Evolutionary conservation across 2,113 vertebrate species (phyloP), one percentile per base, ranked within the genome.

Genomic region (Erinaceus europaeus): DNA sequence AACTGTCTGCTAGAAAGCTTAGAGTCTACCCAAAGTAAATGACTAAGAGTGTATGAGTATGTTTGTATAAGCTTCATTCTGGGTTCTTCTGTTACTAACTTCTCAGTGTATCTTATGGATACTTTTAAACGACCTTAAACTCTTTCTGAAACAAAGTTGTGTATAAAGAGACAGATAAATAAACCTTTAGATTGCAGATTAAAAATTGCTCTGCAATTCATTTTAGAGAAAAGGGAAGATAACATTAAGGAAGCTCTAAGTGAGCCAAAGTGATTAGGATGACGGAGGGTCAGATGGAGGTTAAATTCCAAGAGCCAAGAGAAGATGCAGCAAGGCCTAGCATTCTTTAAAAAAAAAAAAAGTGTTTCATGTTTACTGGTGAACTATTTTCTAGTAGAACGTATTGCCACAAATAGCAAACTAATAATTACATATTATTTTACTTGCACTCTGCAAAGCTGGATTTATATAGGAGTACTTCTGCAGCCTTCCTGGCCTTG

Each of bases 181-280:
- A 79, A 78, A 88, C 14, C 52, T 86, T 79, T 29, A 40, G 69
- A 71, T 57, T 89, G 52, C 27, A 89, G 40, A 90, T 91, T 84
- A 73, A 77, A 75, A 83, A 64, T 91, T 48, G 9, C 40, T 89
- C 52, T 81, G 40, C 3, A 32, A 50, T 90, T 92, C 40, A 73
- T 84, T 86, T 91, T 77, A 52, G 44, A 89, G 40, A 64, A 89
- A 86, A 89, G 29, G 40, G 76, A 72, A 25, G 74, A 84, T 48
- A 72, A 61, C 25, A 71, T 83, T 74, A 59, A 78, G 57, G 62
- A 76, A 68, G 15, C 53, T 48, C 27, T 76, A 38, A 88, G 11
- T 89, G 15, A 82, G 53, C 32, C 52, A 82, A 69, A 65, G 50
- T 71, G 40, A 84, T 89, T 89, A 80, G 48, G 61, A 64, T 65